phyloP scores from a whole-genome alignment of 2,113 vertebrate genomes.

The Lathamus discolor region DNA sequence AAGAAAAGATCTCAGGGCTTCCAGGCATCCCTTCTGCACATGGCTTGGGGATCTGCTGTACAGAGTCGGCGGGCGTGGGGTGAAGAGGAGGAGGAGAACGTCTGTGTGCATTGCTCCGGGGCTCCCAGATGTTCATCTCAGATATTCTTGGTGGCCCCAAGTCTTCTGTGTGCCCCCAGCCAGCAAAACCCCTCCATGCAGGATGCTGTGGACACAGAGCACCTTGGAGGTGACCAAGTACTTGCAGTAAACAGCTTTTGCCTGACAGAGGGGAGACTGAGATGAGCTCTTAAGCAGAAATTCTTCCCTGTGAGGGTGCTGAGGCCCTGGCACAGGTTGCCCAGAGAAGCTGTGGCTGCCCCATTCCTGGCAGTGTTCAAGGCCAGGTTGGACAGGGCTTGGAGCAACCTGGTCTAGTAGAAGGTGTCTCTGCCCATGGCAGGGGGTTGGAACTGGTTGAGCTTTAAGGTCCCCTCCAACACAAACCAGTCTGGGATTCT shows the following conservation, averaged over 20 bases:
- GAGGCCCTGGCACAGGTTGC: too few relatives aligned
- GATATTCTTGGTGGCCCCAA: neutral
- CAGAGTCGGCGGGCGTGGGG: neutral
- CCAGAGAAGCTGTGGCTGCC: neutral
- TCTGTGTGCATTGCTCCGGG: neutral
- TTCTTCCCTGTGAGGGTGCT: neutral
- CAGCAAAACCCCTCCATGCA: neutral
- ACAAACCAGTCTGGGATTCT: neutral
- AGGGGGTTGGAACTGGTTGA: neutral
- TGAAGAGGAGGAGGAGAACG: neutral
- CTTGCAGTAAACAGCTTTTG: neutral
- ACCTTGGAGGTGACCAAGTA: neutral
- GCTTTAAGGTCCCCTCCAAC: neutral
- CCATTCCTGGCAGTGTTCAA: neutral
- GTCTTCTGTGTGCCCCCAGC: neutral
- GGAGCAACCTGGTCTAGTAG: neutral
- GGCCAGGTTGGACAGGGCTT: neutral
- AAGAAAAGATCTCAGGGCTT: neutral
- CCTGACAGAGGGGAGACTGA: neutral
- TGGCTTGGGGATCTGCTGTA: neutral
- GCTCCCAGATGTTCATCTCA: neutral
- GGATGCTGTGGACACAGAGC: rapidly evolving
- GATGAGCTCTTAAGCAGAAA: neutral
- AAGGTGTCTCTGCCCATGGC: neutral
- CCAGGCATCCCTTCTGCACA: neutral